Evolutionary conservation across 2,113 vertebrate species (phyloP).

Genomic region (Erythrolamprus reginae): DNA sequence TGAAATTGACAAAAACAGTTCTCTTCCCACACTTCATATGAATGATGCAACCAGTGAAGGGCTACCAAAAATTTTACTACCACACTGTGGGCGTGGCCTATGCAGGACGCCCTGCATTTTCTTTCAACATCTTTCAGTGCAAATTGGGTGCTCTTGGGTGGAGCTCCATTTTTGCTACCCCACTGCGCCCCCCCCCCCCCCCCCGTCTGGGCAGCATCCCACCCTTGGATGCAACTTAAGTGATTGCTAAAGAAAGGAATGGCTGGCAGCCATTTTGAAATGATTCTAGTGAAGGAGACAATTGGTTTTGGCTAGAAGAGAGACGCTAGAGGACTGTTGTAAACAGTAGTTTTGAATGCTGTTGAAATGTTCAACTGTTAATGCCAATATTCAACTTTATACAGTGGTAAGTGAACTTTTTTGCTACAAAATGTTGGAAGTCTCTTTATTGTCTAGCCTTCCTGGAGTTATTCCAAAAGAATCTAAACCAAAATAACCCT

Average conservation of each 20-base stretch:
- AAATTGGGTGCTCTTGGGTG: too few relatives aligned
- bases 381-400: not conserved
- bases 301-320: not conserved
- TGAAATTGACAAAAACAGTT: not conserved
- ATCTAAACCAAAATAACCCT: not conserved
- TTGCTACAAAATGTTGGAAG: not conserved
- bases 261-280: not conserved
- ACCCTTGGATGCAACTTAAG: not conserved
- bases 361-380: not conserved
- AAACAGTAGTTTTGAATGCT: not conserved
- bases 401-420: not conserved
- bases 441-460: not conserved
- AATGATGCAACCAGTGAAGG: not conserved
- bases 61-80: too few relatives aligned
- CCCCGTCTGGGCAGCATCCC: too few relatives aligned
- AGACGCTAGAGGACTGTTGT: not conserved
- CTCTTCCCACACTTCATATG: not conserved
- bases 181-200: too few relatives aligned
- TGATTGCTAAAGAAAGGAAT: not conserved
- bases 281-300: not conserved
- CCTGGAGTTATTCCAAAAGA: not conserved
- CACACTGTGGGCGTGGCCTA: too few relatives aligned
- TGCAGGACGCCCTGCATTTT: too few relatives aligned
- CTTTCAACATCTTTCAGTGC: too few relatives aligned
- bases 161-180: too few relatives aligned